A percentile compares a stretch with the other conserved stretches of the same genome.
These are phyloP conservation scores for Dendrolimus houi DNA, from an alignment of 2,888 invertebrate species.

Conservation along the genomic window DNA sequence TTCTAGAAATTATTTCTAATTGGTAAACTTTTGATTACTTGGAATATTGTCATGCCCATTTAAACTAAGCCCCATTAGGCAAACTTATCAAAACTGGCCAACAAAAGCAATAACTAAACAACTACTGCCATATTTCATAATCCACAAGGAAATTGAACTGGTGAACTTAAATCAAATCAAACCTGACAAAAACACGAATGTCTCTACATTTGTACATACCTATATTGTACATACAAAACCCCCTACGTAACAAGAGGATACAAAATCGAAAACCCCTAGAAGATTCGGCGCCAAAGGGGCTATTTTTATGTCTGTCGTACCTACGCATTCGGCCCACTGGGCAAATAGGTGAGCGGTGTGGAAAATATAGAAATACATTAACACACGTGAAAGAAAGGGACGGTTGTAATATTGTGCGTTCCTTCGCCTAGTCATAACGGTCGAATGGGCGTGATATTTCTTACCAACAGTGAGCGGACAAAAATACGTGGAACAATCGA, in stretches of 20 bases:
- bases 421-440: slow-evolving; percentile 73
- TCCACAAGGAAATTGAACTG: background rate
- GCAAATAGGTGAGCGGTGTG: slow-evolving; percentile 41
- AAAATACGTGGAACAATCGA: slow-evolving; percentile 75
- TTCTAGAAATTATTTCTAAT: too few species aligned
- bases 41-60: too few species aligned
- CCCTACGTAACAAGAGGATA: slow-evolving; percentile 60
- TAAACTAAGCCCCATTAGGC: background rate
- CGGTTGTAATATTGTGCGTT: slow-evolving; percentile 59
- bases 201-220: slow-evolving; percentile 14
- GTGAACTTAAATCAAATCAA: background rate
- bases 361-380: slow-evolving; percentile 20
- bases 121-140: background rate
- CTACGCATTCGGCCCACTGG: slow-evolving; percentile 70
- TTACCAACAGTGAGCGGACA: slow-evolving; percentile 73
- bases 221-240: slow-evolving; percentile 12
- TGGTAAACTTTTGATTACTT: too few species aligned
- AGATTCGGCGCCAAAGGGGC: slow-evolving; percentile 74
- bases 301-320: slow-evolving; percentile 76
- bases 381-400: slow-evolving; percentile 66
- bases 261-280: slow-evolving; percentile 64
- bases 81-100: background rate
- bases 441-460: slow-evolving; percentile 77
- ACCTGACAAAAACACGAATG: slow-evolving; percentile 24
- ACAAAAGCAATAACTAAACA: background rate